phyloP scores from a whole-genome alignment of 2,888 invertebrate species.

The Congeria kusceri region DNA sequence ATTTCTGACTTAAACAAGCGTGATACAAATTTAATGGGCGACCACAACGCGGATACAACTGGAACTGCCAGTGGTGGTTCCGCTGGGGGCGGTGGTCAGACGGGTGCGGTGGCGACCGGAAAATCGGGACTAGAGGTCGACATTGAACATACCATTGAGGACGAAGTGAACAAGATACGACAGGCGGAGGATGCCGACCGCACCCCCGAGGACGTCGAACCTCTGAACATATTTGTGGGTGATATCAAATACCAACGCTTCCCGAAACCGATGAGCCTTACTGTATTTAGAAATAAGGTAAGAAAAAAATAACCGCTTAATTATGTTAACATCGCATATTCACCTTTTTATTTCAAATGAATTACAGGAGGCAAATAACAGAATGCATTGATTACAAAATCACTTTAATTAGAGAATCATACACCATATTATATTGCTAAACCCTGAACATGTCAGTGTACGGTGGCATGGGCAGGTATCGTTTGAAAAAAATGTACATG shows the following conservation, averaged over 20 bases:
- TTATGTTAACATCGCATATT: too few species aligned
- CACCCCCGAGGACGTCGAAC: constrained; percentile 43
- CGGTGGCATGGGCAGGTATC: too few species aligned
- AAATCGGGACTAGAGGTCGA: background rate
- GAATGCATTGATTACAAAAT: too few species aligned
- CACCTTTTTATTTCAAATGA: too few species aligned
- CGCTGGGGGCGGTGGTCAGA: background rate
- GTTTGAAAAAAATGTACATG: too few species aligned
- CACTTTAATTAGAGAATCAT: too few species aligned
- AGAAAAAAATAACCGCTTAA: too few species aligned
- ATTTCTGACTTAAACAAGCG: too few species aligned
- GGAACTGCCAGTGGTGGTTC: background rate
- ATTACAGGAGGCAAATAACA: too few species aligned
- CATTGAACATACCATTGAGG: background rate
- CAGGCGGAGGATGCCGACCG: background rate
- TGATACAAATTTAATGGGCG: too few species aligned
- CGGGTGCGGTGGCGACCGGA: background rate
- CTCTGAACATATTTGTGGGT: constrained; percentile 50
- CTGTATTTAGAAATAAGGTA: constrained; percentile 47
- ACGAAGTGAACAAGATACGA: background rate
- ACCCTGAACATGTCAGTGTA: too few species aligned
- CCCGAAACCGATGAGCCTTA: constrained; percentile 51
- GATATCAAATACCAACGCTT: constrained; percentile 57
- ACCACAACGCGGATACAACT: background rate
- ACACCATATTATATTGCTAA: too few species aligned